These are phyloP conservation scores for Trichacis sp. DNA, from an alignment of 2,888 invertebrate species.

Conservation along the genomic window DNA sequence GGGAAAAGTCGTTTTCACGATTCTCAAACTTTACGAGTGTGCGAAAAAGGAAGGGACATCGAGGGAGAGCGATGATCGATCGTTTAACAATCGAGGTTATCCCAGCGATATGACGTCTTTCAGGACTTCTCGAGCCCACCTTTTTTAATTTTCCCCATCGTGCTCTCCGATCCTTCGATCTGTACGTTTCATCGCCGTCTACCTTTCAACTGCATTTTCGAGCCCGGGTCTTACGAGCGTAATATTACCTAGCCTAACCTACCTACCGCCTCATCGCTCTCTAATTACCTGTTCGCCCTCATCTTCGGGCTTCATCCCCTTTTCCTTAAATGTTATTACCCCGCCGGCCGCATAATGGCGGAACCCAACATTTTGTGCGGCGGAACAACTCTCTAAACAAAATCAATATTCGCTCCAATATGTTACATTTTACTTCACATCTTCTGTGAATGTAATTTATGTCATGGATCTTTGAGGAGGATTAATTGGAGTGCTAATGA, in stretches of 20 bases:
- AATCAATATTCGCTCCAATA: too few relatives aligned
- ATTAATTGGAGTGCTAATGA: too few relatives aligned
- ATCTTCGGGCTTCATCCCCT: slow-evolving; percentile 28
- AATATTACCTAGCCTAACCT: too few relatives aligned
- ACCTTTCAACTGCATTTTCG: slow-evolving; percentile 44
- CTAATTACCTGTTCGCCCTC: slow-evolving; percentile 53
- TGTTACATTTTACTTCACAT: too few relatives aligned
- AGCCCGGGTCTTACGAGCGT: slow-evolving; percentile 38
- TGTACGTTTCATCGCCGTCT: slow-evolving; percentile 9
- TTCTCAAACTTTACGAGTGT: not conserved
- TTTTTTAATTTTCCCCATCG: slow-evolving; percentile 20
- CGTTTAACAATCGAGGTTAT: slow-evolving; percentile 15
- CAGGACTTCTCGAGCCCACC: slow-evolving; percentile 4
- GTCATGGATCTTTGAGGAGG: too few relatives aligned
- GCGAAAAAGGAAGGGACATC: not conserved
- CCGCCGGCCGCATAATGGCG: slow-evolving; percentile 30
- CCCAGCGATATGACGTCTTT: slow-evolving; percentile 17
- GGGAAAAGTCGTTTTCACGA: not conserved
- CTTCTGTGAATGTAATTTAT: too few relatives aligned
- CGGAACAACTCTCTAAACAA: slow-evolving; percentile 14
- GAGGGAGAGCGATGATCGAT: slow-evolving; percentile 17
- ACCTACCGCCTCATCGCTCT: slow-evolving; percentile 48
- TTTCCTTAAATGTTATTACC: slow-evolving; percentile 44
- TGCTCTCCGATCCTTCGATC: slow-evolving; percentile 24
- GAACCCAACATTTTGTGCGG: slow-evolving; percentile 20